phyloP scores from a whole-genome alignment of 2,797 vertebrate species.

The Phrynocephalus forsythii region DNA sequence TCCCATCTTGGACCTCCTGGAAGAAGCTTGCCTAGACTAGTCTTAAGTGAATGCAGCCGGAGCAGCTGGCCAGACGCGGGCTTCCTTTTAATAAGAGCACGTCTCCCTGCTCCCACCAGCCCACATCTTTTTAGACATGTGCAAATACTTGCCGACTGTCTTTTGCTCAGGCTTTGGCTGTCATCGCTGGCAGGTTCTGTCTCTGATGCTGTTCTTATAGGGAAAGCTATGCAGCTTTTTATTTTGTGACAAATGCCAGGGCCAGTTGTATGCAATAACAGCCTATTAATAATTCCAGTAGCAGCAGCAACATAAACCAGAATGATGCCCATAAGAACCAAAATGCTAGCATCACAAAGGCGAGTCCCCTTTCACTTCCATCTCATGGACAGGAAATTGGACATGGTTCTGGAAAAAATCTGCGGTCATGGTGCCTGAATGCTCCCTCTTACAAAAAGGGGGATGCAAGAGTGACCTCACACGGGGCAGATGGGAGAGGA shows the following conservation, averaged over 20 bases:
- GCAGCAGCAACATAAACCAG: slow-evolving; percentile 22
- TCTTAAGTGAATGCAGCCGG: background rate
- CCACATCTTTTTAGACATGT: slow-evolving; percentile 30
- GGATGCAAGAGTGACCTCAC: background rate
- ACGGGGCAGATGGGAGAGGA: background rate
- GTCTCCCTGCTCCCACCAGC: background rate
- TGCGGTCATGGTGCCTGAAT: background rate
- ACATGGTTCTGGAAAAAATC: slow-evolving; percentile 4
- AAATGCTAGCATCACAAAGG: background rate
- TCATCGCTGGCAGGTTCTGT: slow-evolving; percentile 15
- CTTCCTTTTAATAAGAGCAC: background rate
- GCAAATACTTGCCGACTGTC: background rate
- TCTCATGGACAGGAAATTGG: background rate
- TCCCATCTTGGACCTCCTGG: background rate
- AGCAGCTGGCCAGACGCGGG: background rate
- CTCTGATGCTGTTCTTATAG: slow-evolving; percentile 28
- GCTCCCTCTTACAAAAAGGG: background rate
- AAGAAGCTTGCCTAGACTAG: background rate
- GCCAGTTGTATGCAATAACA: slow-evolving; percentile 5
- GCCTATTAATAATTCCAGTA: slow-evolving; percentile 19
- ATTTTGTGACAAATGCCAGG: slow-evolving; percentile 35
- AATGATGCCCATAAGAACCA: slow-evolving; percentile 15
- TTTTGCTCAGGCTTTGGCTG: background rate
- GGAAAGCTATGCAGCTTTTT: slow-evolving; percentile 24
- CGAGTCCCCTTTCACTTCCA: background rate